Evolutionary conservation across 2,888 invertebrate genomes (phyloP).

Genomic region (Adelphocoris suturalis): DNA sequence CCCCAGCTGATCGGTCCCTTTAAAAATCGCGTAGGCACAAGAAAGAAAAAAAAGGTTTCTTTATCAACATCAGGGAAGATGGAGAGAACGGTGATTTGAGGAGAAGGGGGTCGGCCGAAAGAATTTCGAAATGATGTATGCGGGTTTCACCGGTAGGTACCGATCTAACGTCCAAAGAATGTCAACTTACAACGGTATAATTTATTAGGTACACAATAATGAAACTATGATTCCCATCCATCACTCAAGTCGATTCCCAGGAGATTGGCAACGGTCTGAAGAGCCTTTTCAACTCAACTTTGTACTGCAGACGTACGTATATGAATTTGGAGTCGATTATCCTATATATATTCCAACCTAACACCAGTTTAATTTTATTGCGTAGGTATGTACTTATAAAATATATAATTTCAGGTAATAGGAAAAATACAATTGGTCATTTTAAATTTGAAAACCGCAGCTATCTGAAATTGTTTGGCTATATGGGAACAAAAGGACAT

Average conservation of each 20-base stretch:
- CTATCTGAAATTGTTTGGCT: no score
- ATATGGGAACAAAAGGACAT: no score
- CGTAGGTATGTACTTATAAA: no score
- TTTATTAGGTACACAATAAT: not conserved
- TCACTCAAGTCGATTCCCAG: not conserved
- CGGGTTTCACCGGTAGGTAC: conserved; percentile 30
- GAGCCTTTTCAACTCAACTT: no score
- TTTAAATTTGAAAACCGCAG: no score
- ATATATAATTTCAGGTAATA: no score
- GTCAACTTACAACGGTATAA: not conserved
- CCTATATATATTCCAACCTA: no score
- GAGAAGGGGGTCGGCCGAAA: not conserved
- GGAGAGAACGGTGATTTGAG: not conserved
- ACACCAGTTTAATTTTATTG: no score
- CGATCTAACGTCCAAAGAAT: not conserved
- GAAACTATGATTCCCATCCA: not conserved
- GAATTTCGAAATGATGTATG: conserved; percentile 25
- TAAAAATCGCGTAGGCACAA: conserved; percentile 31
- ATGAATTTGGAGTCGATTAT: no score
- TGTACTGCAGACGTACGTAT: no score
- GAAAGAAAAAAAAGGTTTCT: conserved; percentile 18
- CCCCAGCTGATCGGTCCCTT: conserved; percentile 53
- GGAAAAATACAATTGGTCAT: no score
- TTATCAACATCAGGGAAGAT: conserved; percentile 13
- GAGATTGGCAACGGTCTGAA: no score